phyloP scores from a whole-genome alignment of 1,140 invertebrate species.

The Camponotus floridanus region DNA sequence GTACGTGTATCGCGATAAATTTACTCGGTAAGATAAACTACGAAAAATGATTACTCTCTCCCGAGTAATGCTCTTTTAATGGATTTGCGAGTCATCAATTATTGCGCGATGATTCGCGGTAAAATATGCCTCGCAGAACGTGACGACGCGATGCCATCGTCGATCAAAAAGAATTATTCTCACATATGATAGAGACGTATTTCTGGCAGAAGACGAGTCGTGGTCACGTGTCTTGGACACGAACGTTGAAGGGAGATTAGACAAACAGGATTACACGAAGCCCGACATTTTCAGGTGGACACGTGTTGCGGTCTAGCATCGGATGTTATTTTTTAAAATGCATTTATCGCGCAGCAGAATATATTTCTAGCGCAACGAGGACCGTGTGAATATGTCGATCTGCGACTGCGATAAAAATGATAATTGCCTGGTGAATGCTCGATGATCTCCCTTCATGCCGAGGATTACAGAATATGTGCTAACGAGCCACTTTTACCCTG shows the following conservation, averaged over 20 bases:
- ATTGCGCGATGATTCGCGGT: neutral
- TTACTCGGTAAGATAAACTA: neutral
- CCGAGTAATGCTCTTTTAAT: neutral
- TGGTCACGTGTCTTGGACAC: conserved; percentile 8
- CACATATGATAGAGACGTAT: neutral
- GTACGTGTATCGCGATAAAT: no score
- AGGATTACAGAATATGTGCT: conserved; percentile 47
- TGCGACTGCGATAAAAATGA: neutral
- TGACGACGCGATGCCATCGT: neutral
- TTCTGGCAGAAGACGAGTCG: neutral
- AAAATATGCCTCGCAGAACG: neutral
- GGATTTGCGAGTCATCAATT: neutral
- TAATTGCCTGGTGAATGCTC: conserved; percentile 12
- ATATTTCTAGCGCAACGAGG: neutral
- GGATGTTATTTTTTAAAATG: conserved; percentile 14
- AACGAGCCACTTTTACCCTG: conserved; percentile 44
- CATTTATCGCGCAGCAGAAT: neutral
- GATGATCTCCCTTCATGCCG: conserved; percentile 15
- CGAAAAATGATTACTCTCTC: neutral
- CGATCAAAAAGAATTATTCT: conserved; percentile 29
- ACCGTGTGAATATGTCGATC: neutral
- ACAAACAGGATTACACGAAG: conserved; percentile 77
- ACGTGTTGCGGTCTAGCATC: conserved; percentile 63
- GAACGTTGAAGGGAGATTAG: conserved; percentile 64
- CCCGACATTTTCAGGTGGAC: conserved; percentile 57